Percentiles rank a stretch among this genome's conserved stretches.
phyloP scores from a whole-genome alignment of 2,113 vertebrate species.

The Chionomys nivalis region DNA sequence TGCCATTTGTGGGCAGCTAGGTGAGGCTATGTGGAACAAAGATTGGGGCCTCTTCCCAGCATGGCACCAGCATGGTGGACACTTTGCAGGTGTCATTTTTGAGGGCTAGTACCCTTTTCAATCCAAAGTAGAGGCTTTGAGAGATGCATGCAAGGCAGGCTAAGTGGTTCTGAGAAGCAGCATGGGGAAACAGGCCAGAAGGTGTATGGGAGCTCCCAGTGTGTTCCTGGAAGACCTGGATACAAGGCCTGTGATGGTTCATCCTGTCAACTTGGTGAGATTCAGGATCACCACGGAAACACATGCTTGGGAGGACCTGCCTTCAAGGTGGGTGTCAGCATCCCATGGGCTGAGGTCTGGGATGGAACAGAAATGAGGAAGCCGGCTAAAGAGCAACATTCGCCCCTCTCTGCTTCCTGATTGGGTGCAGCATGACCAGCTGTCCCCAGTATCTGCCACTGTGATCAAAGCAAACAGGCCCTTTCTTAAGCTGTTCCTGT shows the following conservation, averaged over 20 bases:
- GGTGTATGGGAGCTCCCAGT: neutral
- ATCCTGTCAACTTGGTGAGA: neutral
- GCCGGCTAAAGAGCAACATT: neutral
- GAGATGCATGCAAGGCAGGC: neutral
- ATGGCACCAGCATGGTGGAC: accelerated
- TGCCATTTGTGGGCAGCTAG: neutral
- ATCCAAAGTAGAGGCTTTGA: neutral
- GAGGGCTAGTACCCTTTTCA: neutral
- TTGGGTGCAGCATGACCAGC: neutral
- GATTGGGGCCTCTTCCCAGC: neutral
- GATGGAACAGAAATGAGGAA: neutral
- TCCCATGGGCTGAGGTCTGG: neutral
- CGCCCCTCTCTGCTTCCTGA: neutral
- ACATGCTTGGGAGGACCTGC: neutral
- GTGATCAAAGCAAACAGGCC: neutral
- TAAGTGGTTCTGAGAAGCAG: neutral
- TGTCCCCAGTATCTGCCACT: no score
- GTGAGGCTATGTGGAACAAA: neutral
- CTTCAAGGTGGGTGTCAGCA: neutral
- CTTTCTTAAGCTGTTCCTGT: neutral
- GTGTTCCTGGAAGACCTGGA: neutral
- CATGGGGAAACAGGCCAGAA: neutral
- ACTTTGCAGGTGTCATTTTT: neutral
- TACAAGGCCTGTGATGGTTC: neutral
- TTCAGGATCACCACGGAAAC: neutral